Base-by-base conservation (phyloP, 2,888 invertebrate genomes). In the Chloroclystis v-ata region DNA sequence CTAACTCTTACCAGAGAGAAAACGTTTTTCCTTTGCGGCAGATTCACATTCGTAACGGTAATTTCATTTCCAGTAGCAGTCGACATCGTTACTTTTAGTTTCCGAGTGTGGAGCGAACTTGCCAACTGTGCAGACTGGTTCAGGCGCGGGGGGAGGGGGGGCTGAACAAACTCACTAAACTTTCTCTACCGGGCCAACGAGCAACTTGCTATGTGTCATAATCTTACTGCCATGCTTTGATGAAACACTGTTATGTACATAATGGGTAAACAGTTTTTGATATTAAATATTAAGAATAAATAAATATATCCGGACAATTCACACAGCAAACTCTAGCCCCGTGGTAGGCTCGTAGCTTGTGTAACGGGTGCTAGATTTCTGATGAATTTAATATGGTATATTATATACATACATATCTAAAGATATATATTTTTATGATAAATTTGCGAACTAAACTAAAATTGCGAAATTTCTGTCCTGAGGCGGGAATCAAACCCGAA, bases 201-300 rank as follows among this genome's bases (percentile, higher is more conserved):
- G 67, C 57, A 70, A 77, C 77, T 78, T 73, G 64, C 71, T 73
- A 75, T 66, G 72, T 69, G 72, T 74, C 70, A 76, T 76, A 77
- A 78, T 77, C 73, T 70, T 61, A 63, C 60, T 61, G 56, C 62
- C 55, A n/a, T n/a, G 60, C 59, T 68, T 61, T 57, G 53, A 59
- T 59, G 63, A 58, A 51, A 52, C 57, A 50, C 6, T 26, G 26
- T 20, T 7, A 20, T 24, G 20, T 20, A 11, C 37, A 39, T 6
- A 33, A 16, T n/a, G 14, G 41, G 10, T 42, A 37, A n/a, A 41
- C 35, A 24, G 10, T 11, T 24, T 20, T 7, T 35, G 10, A 14
- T 9, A 12, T 4, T 13, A 13, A 11, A 8, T 14, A 9, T 11
- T 14, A 32, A 32, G 1, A 30, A 12, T 5, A 7, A n/a, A 10